These are phyloP conservation scores for Cariama cristata DNA, from an alignment of 2,113 vertebrate genomes.

Conservation along the genomic window DNA sequence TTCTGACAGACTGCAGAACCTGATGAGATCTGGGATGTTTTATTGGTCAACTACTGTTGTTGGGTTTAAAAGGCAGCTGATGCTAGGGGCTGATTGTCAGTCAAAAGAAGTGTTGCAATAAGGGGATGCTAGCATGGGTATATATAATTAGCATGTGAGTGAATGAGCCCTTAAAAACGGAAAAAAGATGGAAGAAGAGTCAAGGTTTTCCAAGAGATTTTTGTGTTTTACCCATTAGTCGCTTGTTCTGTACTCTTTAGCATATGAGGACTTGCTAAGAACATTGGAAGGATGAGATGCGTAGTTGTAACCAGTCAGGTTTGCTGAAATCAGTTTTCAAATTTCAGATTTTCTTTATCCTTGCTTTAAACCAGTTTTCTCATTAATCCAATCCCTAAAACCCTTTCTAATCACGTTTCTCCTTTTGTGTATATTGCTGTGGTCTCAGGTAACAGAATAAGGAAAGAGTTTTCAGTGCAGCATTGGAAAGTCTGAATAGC, in stretches of 20 bases:
- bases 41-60: background rate
- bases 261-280: background rate
- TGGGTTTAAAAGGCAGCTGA: background rate
- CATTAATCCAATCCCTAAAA: background rate
- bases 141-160: background rate
- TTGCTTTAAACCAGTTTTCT: background rate
- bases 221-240: background rate
- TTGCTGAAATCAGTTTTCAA: background rate
- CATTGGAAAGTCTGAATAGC: background rate
- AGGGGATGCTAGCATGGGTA: accelerated
- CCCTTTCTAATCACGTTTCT: background rate
- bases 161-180: background rate
- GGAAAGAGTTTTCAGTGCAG: background rate
- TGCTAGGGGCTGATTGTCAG: background rate
- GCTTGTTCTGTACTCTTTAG: background rate
- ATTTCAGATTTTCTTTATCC: background rate
- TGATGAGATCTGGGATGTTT: background rate
- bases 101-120: background rate
- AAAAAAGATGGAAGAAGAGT: background rate
- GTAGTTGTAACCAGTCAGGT: background rate
- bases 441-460: background rate
- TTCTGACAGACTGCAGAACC: background rate
- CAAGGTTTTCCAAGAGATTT: background rate
- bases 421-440: background rate
- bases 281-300: background rate